phyloP scores from a whole-genome alignment of 2,888 invertebrate genomes.

The Cloeon dipterum region DNA sequence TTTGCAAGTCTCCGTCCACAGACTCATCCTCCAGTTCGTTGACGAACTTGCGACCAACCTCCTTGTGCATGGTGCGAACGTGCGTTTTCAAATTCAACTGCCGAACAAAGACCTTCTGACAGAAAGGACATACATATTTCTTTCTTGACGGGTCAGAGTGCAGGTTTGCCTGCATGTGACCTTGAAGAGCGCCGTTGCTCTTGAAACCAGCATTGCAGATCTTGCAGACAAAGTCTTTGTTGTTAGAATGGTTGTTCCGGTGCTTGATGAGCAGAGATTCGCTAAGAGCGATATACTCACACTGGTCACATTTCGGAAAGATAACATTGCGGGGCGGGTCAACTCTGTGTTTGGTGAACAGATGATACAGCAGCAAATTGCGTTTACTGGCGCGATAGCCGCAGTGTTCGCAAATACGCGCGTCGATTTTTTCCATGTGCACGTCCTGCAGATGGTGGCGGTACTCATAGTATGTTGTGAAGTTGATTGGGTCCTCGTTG shows the following conservation, averaged over 20 bases:
- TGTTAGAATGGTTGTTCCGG: slow-evolving; percentile 29
- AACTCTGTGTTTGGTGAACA: slow-evolving; percentile 57
- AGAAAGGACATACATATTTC: slow-evolving; percentile 41
- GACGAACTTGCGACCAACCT: slow-evolving; percentile 31
- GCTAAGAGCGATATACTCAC: slow-evolving; percentile 52
- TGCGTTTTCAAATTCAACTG: slow-evolving; percentile 47
- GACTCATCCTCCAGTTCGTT: slow-evolving; percentile 13
- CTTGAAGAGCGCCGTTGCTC: slow-evolving; percentile 13
- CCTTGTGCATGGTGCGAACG: slow-evolving; percentile 37
- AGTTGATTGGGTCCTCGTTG: slow-evolving; percentile 39
- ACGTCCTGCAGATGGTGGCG: slow-evolving; percentile 47
- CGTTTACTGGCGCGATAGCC: slow-evolving; percentile 51
- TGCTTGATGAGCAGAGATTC: slow-evolving; percentile 46
- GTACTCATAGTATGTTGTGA: slow-evolving; percentile 55
- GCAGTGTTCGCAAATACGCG: slow-evolving; percentile 62
- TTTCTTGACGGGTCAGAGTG: slow-evolving; percentile 12
- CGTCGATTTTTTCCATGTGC: slow-evolving; percentile 53
- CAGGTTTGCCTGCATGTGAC: slow-evolving; percentile 27
- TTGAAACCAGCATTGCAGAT: slow-evolving; percentile 30
- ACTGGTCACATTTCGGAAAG: slow-evolving; percentile 58
- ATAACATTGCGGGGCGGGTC: slow-evolving; percentile 39
- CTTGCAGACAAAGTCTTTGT: slow-evolving; percentile 23
- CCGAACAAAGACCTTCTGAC: slow-evolving; percentile 45
- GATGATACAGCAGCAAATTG: slow-evolving; percentile 51
- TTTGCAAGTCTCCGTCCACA: slow-evolving; percentile 8